These are phyloP conservation scores for Portevinia maculata DNA, from an alignment of 2,888 invertebrate species.

Conservation along the genomic window DNA sequence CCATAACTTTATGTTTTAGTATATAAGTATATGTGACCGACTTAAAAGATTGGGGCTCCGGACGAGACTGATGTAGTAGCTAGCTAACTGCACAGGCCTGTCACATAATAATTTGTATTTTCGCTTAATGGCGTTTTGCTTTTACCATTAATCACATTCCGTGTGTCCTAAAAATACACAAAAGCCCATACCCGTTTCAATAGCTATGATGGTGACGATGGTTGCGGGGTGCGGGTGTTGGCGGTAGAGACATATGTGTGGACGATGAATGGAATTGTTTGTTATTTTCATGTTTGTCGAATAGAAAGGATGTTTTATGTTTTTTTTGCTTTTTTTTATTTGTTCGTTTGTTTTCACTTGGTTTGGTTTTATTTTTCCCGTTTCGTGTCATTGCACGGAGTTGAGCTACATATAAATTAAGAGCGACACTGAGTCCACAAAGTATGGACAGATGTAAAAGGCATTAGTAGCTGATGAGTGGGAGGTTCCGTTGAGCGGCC, in stretches of 20 bases:
- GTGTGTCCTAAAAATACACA: conserved; percentile 66
- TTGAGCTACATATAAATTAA: conserved; percentile 20
- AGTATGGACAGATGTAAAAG: conserved; percentile 35
- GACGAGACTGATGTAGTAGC: neutral
- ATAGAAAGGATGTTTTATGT: conserved; percentile 34
- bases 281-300: conserved; percentile 58
- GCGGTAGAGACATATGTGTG: conserved; percentile 30
- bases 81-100: conserved; percentile 32
- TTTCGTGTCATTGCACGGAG: conserved; percentile 58
- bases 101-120: conserved; percentile 72
- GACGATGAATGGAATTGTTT: conserved; percentile 48
- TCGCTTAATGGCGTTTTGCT: conserved; percentile 72
- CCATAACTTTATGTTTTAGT: conserved; percentile 42
- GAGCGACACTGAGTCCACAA: conserved; percentile 5
- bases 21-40: conserved; percentile 17
- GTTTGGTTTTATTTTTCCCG: conserved; percentile 48
- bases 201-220: conserved; percentile 16
- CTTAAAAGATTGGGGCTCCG: conserved; percentile 22
- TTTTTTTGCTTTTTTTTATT: conserved; percentile 14
- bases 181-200: conserved; percentile 50
- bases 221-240: neutral
- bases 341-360: conserved; percentile 11
- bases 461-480: neutral
- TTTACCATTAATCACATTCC: conserved; percentile 74
- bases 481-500: neutral